Conservation (phyloP, 1,140 invertebrate species). For the Cydia pomonella region DNA sequence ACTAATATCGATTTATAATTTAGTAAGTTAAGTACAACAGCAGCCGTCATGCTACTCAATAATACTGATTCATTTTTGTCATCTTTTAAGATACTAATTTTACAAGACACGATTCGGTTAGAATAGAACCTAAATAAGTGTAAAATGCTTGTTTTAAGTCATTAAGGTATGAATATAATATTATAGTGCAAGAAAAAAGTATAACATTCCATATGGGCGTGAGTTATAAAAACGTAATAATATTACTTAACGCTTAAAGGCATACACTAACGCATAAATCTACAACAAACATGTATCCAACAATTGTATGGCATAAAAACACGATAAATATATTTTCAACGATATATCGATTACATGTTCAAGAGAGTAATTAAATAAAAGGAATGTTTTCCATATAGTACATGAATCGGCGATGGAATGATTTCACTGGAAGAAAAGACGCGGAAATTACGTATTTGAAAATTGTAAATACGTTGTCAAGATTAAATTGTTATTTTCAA, state of each 20-base stretch:
- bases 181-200: conserved; percentile 14
- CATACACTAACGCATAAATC: conserved; percentile 23
- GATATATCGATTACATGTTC: conserved; percentile 38
- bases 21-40: conserved; percentile 46
- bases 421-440: conserved; percentile 39
- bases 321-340: conserved; percentile 39
- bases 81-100: conserved; percentile 41
- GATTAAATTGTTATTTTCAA: neutral
- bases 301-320: conserved; percentile 48
- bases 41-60: conserved; percentile 38
- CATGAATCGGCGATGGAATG: conserved; percentile 40
- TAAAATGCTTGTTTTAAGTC: conserved; percentile 3
- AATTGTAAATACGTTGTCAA: neutral
- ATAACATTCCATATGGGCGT: conserved; percentile 15
- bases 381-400: conserved; percentile 45
- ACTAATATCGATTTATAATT: conserved; percentile 29
- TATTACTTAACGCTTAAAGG: conserved; percentile 22
- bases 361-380: conserved; percentile 28
- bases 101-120: conserved; percentile 13
- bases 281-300: conserved; percentile 37
- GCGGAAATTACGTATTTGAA: conserved; percentile 20
- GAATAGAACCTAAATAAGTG: neutral
- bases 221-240: conserved; percentile 1
- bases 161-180: conserved; percentile 3
- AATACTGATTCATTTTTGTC: conserved; percentile 48